A percentile compares a stretch with the other conserved stretches of the same genome.
These are phyloP conservation scores for Dascillus cervinus DNA, from an alignment of 2,888 invertebrate genomes.

Conservation along the genomic window DNA sequence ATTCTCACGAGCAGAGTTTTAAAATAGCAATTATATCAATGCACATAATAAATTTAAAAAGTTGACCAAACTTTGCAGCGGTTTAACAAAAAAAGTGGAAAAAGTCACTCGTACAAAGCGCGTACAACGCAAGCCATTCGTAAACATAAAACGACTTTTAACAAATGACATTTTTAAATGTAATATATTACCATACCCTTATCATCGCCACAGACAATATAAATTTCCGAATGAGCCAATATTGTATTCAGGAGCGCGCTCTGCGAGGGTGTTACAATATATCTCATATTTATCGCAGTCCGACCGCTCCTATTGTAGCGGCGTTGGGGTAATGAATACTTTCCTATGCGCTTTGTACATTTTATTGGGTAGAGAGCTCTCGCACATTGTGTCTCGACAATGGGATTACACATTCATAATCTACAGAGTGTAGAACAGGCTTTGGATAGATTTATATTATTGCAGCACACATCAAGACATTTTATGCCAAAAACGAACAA, in stretches of 20 bases:
- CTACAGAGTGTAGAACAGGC: constrained; percentile 18
- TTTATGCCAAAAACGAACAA: no score
- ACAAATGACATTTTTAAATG: constrained; percentile 38
- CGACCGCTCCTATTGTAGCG: constrained; percentile 30
- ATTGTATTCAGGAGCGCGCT: constrained; percentile 33
- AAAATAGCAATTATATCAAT: no score
- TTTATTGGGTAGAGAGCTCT: constrained; percentile 35
- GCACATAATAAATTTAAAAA: no score
- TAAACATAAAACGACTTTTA: no score
- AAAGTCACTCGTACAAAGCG: no score
- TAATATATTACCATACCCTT: constrained; percentile 40
- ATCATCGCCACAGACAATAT: constrained; percentile 40
- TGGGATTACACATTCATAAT: constrained; percentile 38
- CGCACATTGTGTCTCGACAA: constrained; percentile 35
- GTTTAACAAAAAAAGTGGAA: no score
- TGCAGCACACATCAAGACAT: no score
- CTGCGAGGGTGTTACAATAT: constrained; percentile 32
- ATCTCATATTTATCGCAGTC: constrained; percentile 39
- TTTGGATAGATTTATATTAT: constrained; percentile 14
- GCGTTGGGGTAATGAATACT: constrained; percentile 37
- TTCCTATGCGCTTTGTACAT: constrained; percentile 39
- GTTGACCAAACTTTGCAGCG: no score
- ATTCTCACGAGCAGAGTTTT: no score
- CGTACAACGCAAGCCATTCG: no score
- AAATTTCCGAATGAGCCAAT: constrained; percentile 40